Evolutionary conservation across 2,113 vertebrate species (phyloP).

Genomic region (Carollia perspicillata): DNA sequence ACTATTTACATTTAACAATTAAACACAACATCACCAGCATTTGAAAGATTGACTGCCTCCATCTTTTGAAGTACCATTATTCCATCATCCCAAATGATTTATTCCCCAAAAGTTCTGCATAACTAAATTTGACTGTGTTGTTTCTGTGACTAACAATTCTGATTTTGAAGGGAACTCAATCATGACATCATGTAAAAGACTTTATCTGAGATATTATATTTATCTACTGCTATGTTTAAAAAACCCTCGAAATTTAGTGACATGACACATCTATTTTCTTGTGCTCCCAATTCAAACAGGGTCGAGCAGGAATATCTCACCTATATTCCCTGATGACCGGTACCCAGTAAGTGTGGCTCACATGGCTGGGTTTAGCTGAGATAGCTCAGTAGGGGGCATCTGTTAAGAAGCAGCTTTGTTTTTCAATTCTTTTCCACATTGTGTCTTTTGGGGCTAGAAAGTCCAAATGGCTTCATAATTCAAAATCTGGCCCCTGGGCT

Average conservation of each 20-base stretch:
- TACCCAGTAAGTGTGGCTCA: not conserved
- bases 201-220: conserved; percentile 28
- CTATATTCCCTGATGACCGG: not conserved
- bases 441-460: not conserved
- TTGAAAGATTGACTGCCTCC: conserved; percentile 63
- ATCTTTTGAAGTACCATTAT: conserved; percentile 28
- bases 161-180: conserved; percentile 55
- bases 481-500: not conserved
- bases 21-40: not conserved
- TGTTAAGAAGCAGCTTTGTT: not conserved
- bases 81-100: conserved; percentile 54
- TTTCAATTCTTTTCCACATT: not conserved
- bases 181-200: not conserved
- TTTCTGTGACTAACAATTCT: conserved; percentile 63
- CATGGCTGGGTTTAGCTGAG: not conserved
- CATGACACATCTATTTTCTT: not conserved
- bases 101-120: conserved; percentile 46
- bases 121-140: conserved; percentile 57
- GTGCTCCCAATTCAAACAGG: not conserved
- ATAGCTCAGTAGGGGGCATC: not conserved
- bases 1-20: conserved; percentile 21
- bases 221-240: conserved; percentile 11
- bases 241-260: not conserved
- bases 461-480: not conserved
- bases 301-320: not conserved